These are phyloP conservation scores for Cheilosia pagana DNA, from an alignment of 2,888 invertebrate species.

Conservation along the genomic window DNA sequence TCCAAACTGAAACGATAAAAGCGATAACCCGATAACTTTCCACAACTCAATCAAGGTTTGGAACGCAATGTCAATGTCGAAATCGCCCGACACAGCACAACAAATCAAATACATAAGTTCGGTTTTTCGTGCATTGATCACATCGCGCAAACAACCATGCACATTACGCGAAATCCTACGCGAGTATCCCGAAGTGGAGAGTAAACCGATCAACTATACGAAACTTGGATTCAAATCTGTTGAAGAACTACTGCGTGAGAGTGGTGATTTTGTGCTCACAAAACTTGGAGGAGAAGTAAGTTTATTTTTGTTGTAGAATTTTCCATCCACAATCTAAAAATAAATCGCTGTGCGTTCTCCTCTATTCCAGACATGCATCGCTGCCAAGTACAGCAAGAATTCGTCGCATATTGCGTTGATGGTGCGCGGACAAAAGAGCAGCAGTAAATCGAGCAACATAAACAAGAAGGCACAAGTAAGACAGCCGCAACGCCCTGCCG, in stretches of 20 bases:
- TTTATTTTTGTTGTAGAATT: conserved; percentile 58
- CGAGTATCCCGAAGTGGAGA: conserved; percentile 87
- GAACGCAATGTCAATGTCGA: conserved; percentile 70
- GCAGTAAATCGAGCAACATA: conserved; percentile 72
- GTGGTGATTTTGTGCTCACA: conserved; percentile 85
- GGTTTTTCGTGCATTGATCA: conserved; percentile 80
- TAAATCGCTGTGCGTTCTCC: conserved; percentile 59
- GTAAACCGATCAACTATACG: conserved; percentile 86
- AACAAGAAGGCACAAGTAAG: conserved; percentile 71
- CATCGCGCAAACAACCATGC: conserved; percentile 80
- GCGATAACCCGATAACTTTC: neutral
- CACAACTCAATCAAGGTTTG: conserved; percentile 14
- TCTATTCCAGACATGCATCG: conserved; percentile 78
- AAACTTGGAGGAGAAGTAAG: conserved; percentile 84
- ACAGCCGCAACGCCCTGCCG: conserved; percentile 72
- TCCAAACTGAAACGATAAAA: neutral
- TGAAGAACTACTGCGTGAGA: conserved; percentile 86
- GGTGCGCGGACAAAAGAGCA: conserved; percentile 78
- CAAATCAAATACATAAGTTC: conserved; percentile 77
- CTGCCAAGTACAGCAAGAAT: conserved; percentile 79
- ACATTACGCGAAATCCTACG: conserved; percentile 82
- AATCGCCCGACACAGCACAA: conserved; percentile 74
- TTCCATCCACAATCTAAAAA: conserved; percentile 66
- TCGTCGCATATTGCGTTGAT: conserved; percentile 81
- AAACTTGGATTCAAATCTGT: conserved; percentile 86